Percentiles rank a stretch among this genome's conserved stretches.
Evolutionary conservation across 1,140 invertebrate species (phyloP).

Genomic region (Venturia canescens): DNA sequence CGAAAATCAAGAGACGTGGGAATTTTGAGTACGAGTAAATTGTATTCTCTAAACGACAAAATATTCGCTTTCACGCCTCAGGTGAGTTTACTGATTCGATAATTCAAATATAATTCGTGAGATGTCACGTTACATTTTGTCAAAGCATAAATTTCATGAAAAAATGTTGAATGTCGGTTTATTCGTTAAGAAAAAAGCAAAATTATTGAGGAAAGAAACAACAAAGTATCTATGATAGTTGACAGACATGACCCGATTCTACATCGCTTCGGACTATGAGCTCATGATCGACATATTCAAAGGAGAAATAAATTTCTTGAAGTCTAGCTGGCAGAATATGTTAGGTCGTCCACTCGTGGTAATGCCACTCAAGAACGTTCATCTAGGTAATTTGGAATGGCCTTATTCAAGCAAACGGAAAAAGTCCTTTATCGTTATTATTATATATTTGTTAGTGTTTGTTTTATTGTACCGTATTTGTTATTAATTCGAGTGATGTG

Average conservation of each 20-base stretch:
- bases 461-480: conserved; percentile 1
- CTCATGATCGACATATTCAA: conserved; percentile 98
- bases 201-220: not conserved
- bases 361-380: conserved; percentile 90
- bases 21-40: conserved; percentile 98
- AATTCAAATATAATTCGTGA: not conserved
- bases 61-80: conserved; percentile 99
- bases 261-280: conserved; percentile 97
- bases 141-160: conserved; percentile 53
- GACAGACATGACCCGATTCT: conserved; percentile 96
- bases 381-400: conserved; percentile 88
- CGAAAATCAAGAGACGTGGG: conserved; percentile 97
- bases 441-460: no score
- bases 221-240: conserved; percentile 81
- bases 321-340: conserved; percentile 96
- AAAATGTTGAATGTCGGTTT: conserved; percentile 52
- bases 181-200: conserved; percentile 46
- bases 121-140: conserved; percentile 50
- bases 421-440: conserved; percentile 39
- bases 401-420: conserved; percentile 58
- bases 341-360: conserved; percentile 93
- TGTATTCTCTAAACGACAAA: conserved; percentile 96
- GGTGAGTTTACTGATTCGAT: conserved; percentile 79
- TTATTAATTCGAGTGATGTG: not conserved
- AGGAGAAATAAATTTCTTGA: conserved; percentile 97